Evolutionary conservation across 2,113 vertebrate genomes (phyloP), one percentile per base, ranked within the genome.

Genomic region (Daboia siamensis): DNA sequence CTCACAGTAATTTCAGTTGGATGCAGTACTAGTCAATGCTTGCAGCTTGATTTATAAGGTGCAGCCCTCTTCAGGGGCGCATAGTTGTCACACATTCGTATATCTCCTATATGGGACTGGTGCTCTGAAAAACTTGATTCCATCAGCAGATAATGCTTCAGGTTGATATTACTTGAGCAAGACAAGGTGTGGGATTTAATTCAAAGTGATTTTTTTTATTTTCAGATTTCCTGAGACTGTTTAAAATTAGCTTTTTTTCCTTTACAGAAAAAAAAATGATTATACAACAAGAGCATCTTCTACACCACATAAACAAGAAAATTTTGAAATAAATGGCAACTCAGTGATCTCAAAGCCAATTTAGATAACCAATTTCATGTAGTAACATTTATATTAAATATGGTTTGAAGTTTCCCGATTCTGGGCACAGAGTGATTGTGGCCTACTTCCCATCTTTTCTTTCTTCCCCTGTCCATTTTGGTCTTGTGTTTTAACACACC

Each of bases 31-130:
- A 97, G 96, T 94, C 96, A 95, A 0, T 97, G 96, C 95, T 96
- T 91, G 88, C 93, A 93, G 51, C 56, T 93, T 98, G 98, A 98
- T 98, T 97, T 98, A 98, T 97, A 93, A 96, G 96, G 97, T 96
- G 94, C 97, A 96, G 95, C 96, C 97, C 94, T 96, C 97, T 97
- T 96, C 96, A 95, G 95, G 97, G 97, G 96, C 97, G 90, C 96
- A 57, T 95, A 96, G 92, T 89, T 98, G 96, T 97, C 97, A 97
- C 39, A 26, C 93, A 69, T 98, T 97, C 88, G 96, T 98, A 96
- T 97, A 97, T 98, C 98, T 98, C 96, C 96, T 97, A 92, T 97
- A 96, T 97, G 96, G 97, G 97, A 97, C 97, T 97, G 90, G 95
- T 59, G 55, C 95, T 95, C 90, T 2, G 88, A 95, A 95, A 96